phyloP scores from a whole-genome alignment of 2,888 invertebrate species.

The Arctia plantaginis region DNA sequence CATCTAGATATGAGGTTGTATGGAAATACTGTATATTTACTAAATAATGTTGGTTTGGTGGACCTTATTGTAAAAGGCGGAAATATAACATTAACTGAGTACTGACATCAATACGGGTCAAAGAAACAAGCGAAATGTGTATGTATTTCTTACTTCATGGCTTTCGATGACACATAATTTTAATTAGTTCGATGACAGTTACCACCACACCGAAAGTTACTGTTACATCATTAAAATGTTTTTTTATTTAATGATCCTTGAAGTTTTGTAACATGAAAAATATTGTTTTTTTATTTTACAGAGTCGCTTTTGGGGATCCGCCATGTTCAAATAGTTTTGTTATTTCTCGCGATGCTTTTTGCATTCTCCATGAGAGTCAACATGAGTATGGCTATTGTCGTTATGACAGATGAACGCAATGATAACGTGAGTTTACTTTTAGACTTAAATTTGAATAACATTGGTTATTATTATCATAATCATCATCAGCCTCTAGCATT shows the following conservation, averaged over 20 bases:
- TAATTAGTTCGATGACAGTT: background rate
- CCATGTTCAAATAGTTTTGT: conserved; percentile 86
- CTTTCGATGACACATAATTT: background rate
- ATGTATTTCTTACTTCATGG: background rate
- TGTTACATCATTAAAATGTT: background rate
- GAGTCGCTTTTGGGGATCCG: conserved; percentile 64
- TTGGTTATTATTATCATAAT: too few relatives aligned
- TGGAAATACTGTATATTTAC: too few relatives aligned
- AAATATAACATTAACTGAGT: background rate
- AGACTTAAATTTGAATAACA: background rate
- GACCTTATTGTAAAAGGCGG: background rate
- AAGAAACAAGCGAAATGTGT: background rate
- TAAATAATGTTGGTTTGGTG: too few relatives aligned
- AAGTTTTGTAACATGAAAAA: background rate
- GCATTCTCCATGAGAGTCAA: conserved; percentile 88
- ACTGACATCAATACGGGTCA: background rate
- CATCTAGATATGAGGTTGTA: too few relatives aligned
- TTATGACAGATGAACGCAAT: conserved; percentile 86
- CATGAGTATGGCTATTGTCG: conserved; percentile 85
- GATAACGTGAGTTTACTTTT: conserved; percentile 69
- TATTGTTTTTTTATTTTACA: conserved; percentile 17
- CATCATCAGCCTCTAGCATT: too few relatives aligned
- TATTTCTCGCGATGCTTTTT: conserved; percentile 85
- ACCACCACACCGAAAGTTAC: background rate
- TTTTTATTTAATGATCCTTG: background rate